These are phyloP conservation scores for Myotis davidii DNA, from an alignment of 2,113 vertebrate genomes.

Conservation along the genomic window DNA sequence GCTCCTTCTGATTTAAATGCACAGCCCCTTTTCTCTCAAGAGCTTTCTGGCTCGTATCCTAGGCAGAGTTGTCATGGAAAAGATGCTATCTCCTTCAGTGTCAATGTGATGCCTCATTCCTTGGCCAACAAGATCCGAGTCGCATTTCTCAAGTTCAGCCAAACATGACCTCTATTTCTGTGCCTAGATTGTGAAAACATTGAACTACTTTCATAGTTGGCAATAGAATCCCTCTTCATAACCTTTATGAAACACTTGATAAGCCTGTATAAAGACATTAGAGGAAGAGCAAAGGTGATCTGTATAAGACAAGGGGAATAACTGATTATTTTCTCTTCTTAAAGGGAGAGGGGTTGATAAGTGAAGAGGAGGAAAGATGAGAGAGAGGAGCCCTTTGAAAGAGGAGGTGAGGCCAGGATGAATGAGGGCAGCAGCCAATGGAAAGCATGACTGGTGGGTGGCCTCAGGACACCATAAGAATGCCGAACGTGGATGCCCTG, in stretches of 20 bases:
- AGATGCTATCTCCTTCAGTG: not conserved
- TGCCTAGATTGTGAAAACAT: not conserved
- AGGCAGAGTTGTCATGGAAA: not conserved
- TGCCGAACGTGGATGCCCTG: accelerated
- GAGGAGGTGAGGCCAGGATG: not conserved
- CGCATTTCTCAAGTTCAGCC: not conserved
- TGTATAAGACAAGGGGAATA: not conserved
- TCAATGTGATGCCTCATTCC: not conserved
- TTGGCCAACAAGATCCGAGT: not conserved
- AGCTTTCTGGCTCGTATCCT: not conserved
- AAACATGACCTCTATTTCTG: not conserved
- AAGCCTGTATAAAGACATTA: not conserved
- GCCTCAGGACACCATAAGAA: not conserved
- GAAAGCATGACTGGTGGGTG: not conserved
- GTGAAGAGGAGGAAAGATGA: not conserved
- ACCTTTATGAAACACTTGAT: not conserved
- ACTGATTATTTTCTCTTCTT: not conserved
- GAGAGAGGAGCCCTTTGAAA: not conserved
- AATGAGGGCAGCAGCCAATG: too few relatives aligned
- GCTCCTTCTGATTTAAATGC: not conserved
- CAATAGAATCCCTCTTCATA: not conserved
- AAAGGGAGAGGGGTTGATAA: not conserved
- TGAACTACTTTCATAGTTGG: not conserved
- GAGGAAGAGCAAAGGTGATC: not conserved
- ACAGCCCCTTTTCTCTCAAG: not conserved